Conservation (phyloP, 2,888 invertebrate genomes). For the Nezara viridula region DNA sequence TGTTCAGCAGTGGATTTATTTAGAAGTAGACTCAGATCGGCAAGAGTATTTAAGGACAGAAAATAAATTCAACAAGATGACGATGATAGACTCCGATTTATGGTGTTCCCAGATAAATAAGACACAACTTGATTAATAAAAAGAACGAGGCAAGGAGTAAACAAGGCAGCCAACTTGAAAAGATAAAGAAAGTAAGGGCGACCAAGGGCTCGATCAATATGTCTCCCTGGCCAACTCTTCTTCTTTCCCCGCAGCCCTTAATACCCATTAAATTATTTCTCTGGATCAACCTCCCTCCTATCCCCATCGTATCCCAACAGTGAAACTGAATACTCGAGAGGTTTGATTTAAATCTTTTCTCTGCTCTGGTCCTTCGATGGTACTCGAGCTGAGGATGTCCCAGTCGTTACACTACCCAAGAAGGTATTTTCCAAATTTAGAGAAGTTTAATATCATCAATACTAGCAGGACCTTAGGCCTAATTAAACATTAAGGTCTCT, state of each 20-base stretch:
- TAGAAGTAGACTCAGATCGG: no score
- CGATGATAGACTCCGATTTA: neutral
- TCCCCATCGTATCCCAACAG: no score
- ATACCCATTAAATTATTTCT: constrained; percentile 45
- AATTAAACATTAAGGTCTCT: neutral
- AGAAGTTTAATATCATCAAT: neutral
- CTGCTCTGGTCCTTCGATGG: neutral
- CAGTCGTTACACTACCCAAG: no score
- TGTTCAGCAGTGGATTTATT: no score
- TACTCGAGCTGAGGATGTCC: neutral
- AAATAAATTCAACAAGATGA: neutral
- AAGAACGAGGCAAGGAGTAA: neutral
- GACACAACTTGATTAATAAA: constrained; percentile 36
- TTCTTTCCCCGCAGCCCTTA: neutral
- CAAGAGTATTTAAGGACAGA: no score
- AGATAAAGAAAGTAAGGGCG: constrained; percentile 43
- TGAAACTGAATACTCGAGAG: constrained; percentile 39
- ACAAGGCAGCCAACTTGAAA: neutral
- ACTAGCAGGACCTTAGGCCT: neutral
- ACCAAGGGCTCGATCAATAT: constrained; percentile 34
- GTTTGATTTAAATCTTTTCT: neutral
- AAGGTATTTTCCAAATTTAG: neutral
- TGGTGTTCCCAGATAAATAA: neutral
- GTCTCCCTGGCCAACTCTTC: neutral
- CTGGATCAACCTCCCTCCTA: neutral